Evolutionary conservation across 2,797 vertebrate species (phyloP).

Genomic region (Erethizon dorsatum): DNA sequence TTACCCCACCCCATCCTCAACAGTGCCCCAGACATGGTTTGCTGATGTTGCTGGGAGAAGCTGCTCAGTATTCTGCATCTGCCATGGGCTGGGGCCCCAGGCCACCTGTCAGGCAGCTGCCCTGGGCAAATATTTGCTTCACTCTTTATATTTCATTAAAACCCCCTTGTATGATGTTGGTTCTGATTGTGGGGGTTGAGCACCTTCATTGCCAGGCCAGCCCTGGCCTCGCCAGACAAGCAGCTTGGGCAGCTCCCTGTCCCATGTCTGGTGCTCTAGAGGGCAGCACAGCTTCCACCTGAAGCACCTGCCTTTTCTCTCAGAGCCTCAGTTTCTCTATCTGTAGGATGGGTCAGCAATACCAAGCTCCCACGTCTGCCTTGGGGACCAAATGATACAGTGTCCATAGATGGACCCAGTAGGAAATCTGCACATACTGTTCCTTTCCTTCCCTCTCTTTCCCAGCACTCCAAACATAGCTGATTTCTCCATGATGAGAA

Average conservation of each 20-base stretch:
- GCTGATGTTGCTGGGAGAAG: conserved; percentile 78
- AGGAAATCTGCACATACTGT: neutral
- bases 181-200: conserved; percentile 64
- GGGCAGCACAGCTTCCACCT: neutral
- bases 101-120: conserved; percentile 64
- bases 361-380: neutral
- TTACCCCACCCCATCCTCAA: neutral
- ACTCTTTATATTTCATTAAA: conserved; percentile 85
- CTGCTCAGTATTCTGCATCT: neutral
- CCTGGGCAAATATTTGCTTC: conserved; percentile 88
- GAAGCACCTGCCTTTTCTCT: neutral
- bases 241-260: conserved; percentile 91
- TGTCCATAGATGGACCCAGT: neutral
- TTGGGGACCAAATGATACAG: neutral
- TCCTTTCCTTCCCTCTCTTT: conserved; percentile 10
- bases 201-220: conserved; percentile 46
- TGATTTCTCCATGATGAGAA: neutral
- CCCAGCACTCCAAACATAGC: neutral
- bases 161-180: conserved; percentile 67
- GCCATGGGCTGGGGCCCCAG: neutral
- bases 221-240: neutral
- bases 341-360: neutral
- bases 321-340: neutral
- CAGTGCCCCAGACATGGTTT: neutral
- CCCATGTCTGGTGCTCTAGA: conserved; percentile 75